Evolutionary conservation across 2,113 vertebrate genomes (phyloP).

Genomic region (Eulemur rufifrons): DNA sequence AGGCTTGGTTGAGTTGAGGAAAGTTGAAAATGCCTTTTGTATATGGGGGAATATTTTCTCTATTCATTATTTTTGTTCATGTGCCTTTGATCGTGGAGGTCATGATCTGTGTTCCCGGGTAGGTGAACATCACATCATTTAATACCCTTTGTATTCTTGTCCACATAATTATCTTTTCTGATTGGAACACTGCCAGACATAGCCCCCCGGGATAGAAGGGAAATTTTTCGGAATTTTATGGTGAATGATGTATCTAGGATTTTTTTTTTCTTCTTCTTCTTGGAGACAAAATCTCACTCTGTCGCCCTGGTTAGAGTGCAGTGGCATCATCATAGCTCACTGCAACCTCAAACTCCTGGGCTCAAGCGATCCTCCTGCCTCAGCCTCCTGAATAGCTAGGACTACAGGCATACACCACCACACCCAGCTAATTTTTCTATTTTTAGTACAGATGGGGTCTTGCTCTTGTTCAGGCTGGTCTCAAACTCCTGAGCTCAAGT

Average conservation of each 20-base stretch:
- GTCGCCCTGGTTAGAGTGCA: too few species aligned
- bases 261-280: neutral
- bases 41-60: neutral
- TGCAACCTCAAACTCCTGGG: neutral
- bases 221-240: conserved; percentile 3
- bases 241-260: neutral
- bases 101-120: neutral
- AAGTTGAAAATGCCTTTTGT: neutral
- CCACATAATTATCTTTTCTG: neutral
- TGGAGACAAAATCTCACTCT: too few species aligned
- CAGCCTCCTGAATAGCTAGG: neutral
- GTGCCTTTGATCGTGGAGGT: neutral
- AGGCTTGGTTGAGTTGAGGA: neutral
- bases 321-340: neutral
- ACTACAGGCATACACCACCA: too few species aligned
- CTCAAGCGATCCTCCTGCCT: neutral
- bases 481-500: neutral
- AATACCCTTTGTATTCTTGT: neutral
- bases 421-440: neutral
- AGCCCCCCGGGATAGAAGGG: neutral
- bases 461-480: neutral
- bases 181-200: neutral
- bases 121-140: neutral
- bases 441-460: neutral
- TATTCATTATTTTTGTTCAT: conserved; percentile 35